These are phyloP conservation scores for Hylyphantes graminicola DNA, from an alignment of 1,140 invertebrate genomes.

Conservation along the genomic window DNA sequence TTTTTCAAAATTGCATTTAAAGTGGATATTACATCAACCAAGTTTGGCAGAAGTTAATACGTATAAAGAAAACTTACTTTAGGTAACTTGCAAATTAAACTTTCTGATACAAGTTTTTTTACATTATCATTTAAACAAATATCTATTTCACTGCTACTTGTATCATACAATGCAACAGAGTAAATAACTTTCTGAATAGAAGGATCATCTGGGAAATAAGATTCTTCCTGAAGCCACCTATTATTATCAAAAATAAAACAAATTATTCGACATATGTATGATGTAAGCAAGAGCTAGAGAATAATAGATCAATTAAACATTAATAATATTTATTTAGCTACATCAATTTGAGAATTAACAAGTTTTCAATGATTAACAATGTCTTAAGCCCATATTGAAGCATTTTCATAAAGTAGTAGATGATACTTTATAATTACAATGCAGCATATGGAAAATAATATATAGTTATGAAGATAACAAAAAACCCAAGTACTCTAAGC, in stretches of 20 bases:
- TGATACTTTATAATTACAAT: too few relatives aligned
- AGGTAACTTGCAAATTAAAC: conserved; percentile 14
- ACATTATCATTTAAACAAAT: conserved; percentile 40
- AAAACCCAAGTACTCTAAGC: too few relatives aligned
- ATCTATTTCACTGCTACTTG: conserved; percentile 25
- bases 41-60: too few relatives aligned
- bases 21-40: too few relatives aligned
- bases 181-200: conserved; percentile 28
- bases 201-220: conserved; percentile 22
- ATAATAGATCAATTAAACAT: background rate
- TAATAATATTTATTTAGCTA: too few relatives aligned
- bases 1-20: too few relatives aligned
- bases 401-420: too few relatives aligned
- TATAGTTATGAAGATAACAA: too few relatives aligned
- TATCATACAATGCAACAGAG: conserved; percentile 44
- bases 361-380: too few relatives aligned
- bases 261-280: background rate
- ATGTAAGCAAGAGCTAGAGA: background rate
- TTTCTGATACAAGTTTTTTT: background rate
- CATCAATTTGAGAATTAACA: too few relatives aligned
- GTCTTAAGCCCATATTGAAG: too few relatives aligned
- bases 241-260: background rate
- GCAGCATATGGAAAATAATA: too few relatives aligned
- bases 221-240: background rate
- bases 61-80: conserved; percentile 21